These are phyloP conservation scores for Proteles cristata DNA, from an alignment of 2,113 vertebrate species.

Conservation along the genomic window DNA sequence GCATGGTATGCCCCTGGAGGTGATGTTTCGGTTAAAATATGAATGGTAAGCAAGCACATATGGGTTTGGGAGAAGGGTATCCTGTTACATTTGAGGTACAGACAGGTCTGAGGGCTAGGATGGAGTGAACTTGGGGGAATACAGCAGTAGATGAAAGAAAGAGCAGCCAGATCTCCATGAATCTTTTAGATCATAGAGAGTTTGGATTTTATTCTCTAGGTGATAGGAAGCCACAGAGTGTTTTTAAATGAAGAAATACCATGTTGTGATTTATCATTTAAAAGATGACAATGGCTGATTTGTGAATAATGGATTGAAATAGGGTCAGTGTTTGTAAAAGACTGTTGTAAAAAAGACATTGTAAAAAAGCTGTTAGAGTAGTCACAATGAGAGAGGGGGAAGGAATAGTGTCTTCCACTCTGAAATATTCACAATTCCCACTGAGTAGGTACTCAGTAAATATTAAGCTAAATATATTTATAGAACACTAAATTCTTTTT, in stretches of 20 bases:
- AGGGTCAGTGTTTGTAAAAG: neutral
- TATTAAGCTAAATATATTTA: neutral
- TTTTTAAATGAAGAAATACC: slow-evolving; percentile 22
- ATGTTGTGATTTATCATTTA: slow-evolving; percentile 15
- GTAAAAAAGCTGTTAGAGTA: neutral
- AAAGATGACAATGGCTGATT: neutral
- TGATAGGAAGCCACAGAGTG: neutral
- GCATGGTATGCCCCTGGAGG: neutral
- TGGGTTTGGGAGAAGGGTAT: neutral
- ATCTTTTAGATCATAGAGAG: neutral
- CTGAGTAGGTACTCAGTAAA: neutral
- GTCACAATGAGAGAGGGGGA: neutral
- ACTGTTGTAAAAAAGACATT: neutral
- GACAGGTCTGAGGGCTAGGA: neutral
- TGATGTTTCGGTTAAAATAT: slow-evolving; percentile 33
- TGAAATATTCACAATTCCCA: slow-evolving; percentile 4
- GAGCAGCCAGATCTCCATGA: neutral
- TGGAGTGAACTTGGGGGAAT: neutral
- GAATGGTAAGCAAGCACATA: neutral
- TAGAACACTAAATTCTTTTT: neutral
- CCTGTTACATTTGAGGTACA: neutral
- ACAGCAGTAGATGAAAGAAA: neutral
- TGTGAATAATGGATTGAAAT: neutral
- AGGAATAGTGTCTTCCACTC: neutral
- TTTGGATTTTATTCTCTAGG: slow-evolving; percentile 35